Base-by-base conservation (phyloP, 92 coral and sea anemone genomes). In the Bergia sp. region DNA sequence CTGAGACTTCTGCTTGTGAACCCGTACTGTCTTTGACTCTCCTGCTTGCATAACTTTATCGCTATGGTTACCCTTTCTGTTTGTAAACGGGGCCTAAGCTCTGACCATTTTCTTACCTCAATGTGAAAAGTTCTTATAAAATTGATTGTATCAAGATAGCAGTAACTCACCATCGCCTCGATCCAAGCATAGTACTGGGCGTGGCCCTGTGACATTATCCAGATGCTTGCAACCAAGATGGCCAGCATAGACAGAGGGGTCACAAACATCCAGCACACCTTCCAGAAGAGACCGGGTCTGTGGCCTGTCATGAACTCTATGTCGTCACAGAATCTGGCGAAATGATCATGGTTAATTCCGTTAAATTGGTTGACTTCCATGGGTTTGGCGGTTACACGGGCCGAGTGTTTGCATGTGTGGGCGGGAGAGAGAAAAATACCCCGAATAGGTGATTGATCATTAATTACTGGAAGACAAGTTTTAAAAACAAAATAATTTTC, bases 271-370 rank as follows among this genome's bases (percentile, higher is more conserved):
- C 99, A 95, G 73, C 96, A 95, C 38, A 92, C 73, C 87, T 91
- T 95, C 99, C 99, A 96, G 86, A 93, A 96, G 76, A 89, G 18
- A 23, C 91, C 93, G n/a, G 99, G 99, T 42, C 88, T 91, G 58
- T 87, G 82, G 0, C 99, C 99, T 16, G 96, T 96, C 99, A 96
- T 96, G 88, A 79, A 87, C 77, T 93, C 92, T 44, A 96, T 95
- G 79, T 96, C 99, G 45, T 96, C 99, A 37, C 94, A 93, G 89
- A 96, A 96, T 82, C 99, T 96, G 86, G 10, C n/a, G 73, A 41
- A 81, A 50, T 44, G 50, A 49, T 37, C 13, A 37, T 72, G 7
- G 40, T 72, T 12, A 73, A 53, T 10, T 53, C 58, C 58, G 43
- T 8, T 37, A 36, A 29, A 81, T 18, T 61, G 23, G 23, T 61